phyloP scores from a whole-genome alignment of 2,888 invertebrate species.

The Melipona beecheii region DNA sequence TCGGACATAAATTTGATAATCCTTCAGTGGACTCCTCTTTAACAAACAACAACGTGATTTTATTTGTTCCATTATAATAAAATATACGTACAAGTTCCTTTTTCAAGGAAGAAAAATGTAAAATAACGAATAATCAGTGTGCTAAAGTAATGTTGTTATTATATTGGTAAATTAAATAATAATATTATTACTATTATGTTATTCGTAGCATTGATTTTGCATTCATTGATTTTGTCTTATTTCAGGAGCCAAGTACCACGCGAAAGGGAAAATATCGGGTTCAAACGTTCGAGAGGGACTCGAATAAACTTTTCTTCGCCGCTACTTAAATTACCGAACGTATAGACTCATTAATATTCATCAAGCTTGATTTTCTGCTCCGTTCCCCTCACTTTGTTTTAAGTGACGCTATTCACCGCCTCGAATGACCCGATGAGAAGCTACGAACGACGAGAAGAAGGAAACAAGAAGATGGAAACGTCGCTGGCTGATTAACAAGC shows the following conservation, averaged over 20 bases:
- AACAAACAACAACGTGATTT: too few relatives aligned
- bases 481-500: neutral
- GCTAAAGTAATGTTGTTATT: too few relatives aligned
- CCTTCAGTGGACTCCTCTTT: too few relatives aligned
- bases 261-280: neutral
- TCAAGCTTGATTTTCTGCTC: conserved; percentile 56
- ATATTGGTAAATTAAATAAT: too few relatives aligned
- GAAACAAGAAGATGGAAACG: neutral
- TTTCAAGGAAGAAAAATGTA: too few relatives aligned
- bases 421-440: conserved; percentile 12
- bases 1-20: too few relatives aligned
- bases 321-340: conserved; percentile 33
- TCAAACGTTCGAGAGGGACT: neutral
- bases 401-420: conserved; percentile 44
- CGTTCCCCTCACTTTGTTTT: conserved; percentile 43
- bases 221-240: too few relatives aligned
- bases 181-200: too few relatives aligned
- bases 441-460: conserved; percentile 4
- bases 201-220: too few relatives aligned
- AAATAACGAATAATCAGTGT: too few relatives aligned
- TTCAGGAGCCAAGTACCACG: neutral
- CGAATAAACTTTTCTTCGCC: conserved; percentile 18
- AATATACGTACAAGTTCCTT: too few relatives aligned
- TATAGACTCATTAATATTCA: conserved; percentile 56
- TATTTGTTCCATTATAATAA: too few relatives aligned